These are phyloP conservation scores for Ctenopoma kingsleyae DNA, from an alignment of 2,797 vertebrate genomes.

Conservation along the genomic window DNA sequence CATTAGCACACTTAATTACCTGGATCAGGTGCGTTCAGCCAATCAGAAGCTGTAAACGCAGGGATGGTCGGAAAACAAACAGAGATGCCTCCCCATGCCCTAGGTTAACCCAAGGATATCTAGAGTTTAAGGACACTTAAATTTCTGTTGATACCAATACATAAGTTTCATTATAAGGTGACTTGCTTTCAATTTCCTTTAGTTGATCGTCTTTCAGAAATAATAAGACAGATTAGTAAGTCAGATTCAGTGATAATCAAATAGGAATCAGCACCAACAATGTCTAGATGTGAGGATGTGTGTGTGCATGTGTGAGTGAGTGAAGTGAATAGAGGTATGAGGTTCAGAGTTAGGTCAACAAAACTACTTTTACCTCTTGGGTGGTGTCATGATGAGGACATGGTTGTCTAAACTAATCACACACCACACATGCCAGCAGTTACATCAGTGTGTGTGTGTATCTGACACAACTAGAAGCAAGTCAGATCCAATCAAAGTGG, in stretches of 20 bases:
- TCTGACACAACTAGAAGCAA: slow-evolving; percentile 57
- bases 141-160: too few relatives aligned
- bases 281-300: slow-evolving; percentile 1
- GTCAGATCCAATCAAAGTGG: slow-evolving; percentile 72
- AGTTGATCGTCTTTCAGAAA: not conserved
- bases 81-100: too few relatives aligned
- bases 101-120: too few relatives aligned
- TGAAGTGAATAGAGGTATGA: slow-evolving; percentile 2
- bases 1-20: too few relatives aligned
- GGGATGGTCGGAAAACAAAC: too few relatives aligned
- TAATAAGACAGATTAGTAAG: not conserved
- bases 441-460: slow-evolving; percentile 9
- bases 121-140: too few relatives aligned
- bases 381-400: slow-evolving; percentile 38
- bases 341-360: slow-evolving; percentile 42
- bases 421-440: slow-evolving; percentile 12
- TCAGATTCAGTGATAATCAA: not conserved
- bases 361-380: slow-evolving; percentile 42
- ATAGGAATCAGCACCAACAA: not conserved
- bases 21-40: too few relatives aligned
- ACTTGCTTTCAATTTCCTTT: not conserved
- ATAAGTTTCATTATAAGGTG: too few relatives aligned
- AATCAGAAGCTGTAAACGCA: too few relatives aligned
- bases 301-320: not conserved
- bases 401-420: slow-evolving; percentile 43